Conservation (phyloP, 1,140 invertebrate genomes). For the Nephila pilipes region DNA sequence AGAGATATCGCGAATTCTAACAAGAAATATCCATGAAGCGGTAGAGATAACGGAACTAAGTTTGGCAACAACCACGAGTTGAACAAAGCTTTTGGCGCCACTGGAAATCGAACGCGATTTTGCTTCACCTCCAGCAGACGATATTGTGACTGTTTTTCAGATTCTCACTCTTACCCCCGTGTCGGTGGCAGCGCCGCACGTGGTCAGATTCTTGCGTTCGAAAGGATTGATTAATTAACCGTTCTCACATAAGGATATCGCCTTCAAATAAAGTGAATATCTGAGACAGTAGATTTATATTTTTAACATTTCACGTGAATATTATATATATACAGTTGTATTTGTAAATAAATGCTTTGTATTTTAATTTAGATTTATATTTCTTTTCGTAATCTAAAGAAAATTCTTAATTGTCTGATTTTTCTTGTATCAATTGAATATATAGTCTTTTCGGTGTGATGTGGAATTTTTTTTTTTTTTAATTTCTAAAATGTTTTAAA, state of each 20-base stretch:
- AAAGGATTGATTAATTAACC: neutral
- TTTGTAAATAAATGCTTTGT: no score
- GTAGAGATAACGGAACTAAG: neutral
- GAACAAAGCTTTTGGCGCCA: conserved; percentile 5
- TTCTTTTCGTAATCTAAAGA: no score
- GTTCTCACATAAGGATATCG: neutral
- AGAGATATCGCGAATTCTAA: neutral
- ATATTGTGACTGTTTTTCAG: conserved; percentile 33
- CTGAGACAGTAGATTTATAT: no score
- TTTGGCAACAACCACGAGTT: conserved; percentile 39
- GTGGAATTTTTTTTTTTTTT: no score
- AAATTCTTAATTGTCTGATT: no score
- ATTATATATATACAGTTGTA: no score
- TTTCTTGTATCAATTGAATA: no score
- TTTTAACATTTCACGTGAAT: no score
- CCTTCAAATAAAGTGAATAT: no score
- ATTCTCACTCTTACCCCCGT: neutral
- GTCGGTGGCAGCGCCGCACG: conserved; percentile 27
- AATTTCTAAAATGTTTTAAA: no score
- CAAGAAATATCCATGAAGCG: neutral
- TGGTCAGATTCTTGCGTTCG: neutral
- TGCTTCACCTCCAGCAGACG: neutral
- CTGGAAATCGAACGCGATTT: conserved; percentile 16
- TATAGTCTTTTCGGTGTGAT: no score
- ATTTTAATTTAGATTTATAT: no score